Evolutionary conservation across 2,797 vertebrate genomes (phyloP).

Genomic region (Manis javanica): DNA sequence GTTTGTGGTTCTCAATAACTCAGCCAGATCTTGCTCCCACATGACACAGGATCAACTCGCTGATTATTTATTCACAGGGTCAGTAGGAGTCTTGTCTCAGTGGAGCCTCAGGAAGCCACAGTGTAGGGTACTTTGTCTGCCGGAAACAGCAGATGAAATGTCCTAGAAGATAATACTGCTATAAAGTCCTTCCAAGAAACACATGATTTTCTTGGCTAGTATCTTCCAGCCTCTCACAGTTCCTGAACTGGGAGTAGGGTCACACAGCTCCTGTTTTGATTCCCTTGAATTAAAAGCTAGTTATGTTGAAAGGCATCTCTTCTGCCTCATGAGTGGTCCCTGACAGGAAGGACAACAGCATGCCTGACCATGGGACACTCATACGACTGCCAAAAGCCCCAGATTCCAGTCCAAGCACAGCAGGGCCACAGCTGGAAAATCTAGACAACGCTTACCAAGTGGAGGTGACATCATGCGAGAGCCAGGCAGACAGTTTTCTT

Average conservation of each 20-base stretch:
- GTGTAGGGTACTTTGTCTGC: not conserved
- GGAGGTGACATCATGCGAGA: rapidly evolving
- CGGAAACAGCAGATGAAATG: not conserved
- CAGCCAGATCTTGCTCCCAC: not conserved
- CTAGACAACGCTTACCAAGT: not conserved
- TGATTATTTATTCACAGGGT: not conserved
- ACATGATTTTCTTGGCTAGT: slow-evolving; percentile 1
- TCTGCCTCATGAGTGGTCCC: not conserved
- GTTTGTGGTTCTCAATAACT: not conserved
- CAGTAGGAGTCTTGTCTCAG: not conserved
- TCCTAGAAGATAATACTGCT: not conserved
- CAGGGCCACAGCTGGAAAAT: not conserved
- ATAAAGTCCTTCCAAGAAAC: slow-evolving; percentile 18
- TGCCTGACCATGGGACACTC: not conserved
- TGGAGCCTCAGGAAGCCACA: not conserved
- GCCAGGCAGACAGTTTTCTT: not conserved
- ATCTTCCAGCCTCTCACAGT: slow-evolving; percentile 28
- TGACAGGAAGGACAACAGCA: rapidly evolving
- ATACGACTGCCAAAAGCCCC: not conserved
- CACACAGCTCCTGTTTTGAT: not conserved
- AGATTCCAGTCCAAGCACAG: too few relatives aligned
- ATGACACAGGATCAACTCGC: too few relatives aligned
- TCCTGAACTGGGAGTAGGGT: not conserved
- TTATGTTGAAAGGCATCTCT: not conserved
- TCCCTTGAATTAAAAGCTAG: not conserved